phyloP scores from a whole-genome alignment of 2,113 vertebrate species.

The Choloepus hoffmanni region DNA sequence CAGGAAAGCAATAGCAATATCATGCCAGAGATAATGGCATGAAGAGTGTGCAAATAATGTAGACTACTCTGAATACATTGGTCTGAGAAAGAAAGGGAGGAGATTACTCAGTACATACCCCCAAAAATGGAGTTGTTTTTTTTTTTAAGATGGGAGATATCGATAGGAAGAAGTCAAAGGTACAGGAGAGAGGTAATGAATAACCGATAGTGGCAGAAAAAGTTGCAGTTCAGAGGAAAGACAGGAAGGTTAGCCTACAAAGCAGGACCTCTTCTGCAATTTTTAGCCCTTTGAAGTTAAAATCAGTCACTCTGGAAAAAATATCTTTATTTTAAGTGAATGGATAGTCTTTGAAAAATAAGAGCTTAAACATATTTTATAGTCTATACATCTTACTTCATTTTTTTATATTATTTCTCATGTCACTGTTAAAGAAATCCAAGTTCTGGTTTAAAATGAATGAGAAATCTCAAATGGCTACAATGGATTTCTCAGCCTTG shows the following conservation, averaged over 20 bases:
- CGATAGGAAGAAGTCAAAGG: not conserved
- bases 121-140: not conserved
- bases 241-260: not conserved
- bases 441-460: slow-evolving; percentile 31
- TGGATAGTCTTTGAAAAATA: not conserved
- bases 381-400: not conserved
- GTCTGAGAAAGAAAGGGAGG: not conserved
- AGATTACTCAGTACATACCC: not conserved
- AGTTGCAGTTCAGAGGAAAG: not conserved
- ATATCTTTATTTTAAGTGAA: not conserved
- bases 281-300: not conserved
- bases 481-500: not conserved
- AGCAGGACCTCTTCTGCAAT: not conserved
- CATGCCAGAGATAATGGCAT: not conserved
- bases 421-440: not conserved
- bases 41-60: not conserved
- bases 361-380: not conserved
- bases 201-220: not conserved
- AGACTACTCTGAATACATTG: not conserved
- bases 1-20: not conserved
- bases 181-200: not conserved
- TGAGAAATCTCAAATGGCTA: not conserved
- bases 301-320: not conserved
- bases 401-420: not conserved
- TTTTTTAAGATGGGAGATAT: not conserved